Evolutionary conservation across 2,113 vertebrate genomes (phyloP), one percentile per base, ranked within the genome.

Genomic region (Monarcha castaneiventris): DNA sequence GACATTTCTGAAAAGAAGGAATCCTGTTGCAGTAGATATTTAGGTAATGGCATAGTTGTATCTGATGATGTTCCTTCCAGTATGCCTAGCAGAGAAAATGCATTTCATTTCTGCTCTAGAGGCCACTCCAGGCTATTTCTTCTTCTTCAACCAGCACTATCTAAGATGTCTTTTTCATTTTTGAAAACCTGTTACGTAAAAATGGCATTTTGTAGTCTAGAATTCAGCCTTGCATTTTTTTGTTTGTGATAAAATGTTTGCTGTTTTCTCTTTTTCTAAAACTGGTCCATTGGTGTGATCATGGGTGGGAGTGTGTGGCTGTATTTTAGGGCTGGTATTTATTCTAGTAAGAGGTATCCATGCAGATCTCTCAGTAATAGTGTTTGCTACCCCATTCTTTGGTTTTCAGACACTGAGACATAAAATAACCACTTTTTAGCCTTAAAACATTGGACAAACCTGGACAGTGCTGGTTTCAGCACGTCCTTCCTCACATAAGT

Each of bases 21-120:
- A 16, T 76, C 66, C 49, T 96, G 89, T 78, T 96, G 93, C 89
- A 91, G 69, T 86, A 48, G 90, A 46, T 96, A 94, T 74, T 67
- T 97, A 95, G 97, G 97, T 97, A 97, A 97, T 56, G 44, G 30
- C 49, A 22, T 1, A 1, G 13, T 64, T 26, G 13, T 26, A 26
- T 89, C 21, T 87, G 49, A 16, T 66, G 13, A 5, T 77, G 30
- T 54, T 84, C 22, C 56, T 82, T 71, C 16, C 29, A 48, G 29
- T 37, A 4, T 1, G 1, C 13, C 30, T 20, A 10, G 62, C 46
- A 58, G 20, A 59, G 39, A 35, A 35, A 73, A 63, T 52, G 41
- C 11, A 8, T 81, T 86, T 81, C 0, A 35, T 56, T 94, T 79
- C 55, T 71, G 27, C 43, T 61, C 55, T 25, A 26, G 30, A 58